These are phyloP conservation scores for Paragorgia papillata DNA, from an alignment of 92 coral and sea anemone species.

Conservation along the genomic window DNA sequence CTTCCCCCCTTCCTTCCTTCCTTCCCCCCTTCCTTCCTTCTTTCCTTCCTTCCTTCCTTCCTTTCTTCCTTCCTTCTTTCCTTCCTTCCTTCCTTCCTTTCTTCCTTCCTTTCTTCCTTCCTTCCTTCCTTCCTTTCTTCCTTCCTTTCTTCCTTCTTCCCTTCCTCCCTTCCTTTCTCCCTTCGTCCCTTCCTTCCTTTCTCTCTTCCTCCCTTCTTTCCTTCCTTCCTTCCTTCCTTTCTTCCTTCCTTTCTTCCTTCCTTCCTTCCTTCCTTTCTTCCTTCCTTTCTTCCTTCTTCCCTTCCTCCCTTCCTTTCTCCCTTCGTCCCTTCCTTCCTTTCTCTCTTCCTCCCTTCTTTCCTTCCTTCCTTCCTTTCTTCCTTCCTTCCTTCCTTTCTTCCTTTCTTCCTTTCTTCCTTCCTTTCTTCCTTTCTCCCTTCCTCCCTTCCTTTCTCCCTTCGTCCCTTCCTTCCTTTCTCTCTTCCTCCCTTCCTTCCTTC, in stretches of 20 bases:
- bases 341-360: background rate
- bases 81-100: slow-evolving; percentile 6
- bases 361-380: background rate
- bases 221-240: slow-evolving; percentile 6
- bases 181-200: background rate
- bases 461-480: background rate
- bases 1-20: background rate
- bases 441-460: background rate
- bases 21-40: background rate
- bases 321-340: too few relatives aligned
- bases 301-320: background rate
- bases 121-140: background rate
- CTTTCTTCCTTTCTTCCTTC: background rate
- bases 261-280: background rate
- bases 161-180: background rate
- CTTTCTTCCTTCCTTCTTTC: background rate
- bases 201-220: background rate
- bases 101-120: background rate
- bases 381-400: background rate
- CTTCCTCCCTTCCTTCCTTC: background rate
- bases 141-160: slow-evolving; percentile 10
- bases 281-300: slow-evolving; percentile 10
- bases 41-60: background rate
- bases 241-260: background rate
- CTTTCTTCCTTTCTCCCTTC: background rate